Evolutionary conservation across 2,888 invertebrate species (phyloP).

Genomic region (Mesochorus sp.): DNA sequence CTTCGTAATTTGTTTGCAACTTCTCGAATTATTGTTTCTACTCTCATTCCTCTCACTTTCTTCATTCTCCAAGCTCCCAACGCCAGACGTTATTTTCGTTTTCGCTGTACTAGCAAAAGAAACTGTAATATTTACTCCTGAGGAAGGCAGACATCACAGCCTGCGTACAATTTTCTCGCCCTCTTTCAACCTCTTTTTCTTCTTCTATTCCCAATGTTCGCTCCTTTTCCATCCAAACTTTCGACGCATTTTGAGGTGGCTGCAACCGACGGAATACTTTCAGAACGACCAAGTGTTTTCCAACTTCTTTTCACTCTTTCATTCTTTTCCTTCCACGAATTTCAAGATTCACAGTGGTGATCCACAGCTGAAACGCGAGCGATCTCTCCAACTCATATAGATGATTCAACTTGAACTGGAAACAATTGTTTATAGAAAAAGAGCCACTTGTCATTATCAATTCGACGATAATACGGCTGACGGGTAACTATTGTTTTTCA

Average conservation of each 20-base stretch:
- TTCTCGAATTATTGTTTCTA: constrained; percentile 70
- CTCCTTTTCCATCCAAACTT: constrained; percentile 50
- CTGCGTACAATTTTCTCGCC: constrained; percentile 37
- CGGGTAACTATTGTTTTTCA: constrained; percentile 5
- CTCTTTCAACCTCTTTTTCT: not conserved
- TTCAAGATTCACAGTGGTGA: not conserved
- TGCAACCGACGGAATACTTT: constrained; percentile 55
- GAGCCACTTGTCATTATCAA: constrained; percentile 8
- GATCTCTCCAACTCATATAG: not conserved
- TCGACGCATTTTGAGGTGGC: constrained; percentile 52
- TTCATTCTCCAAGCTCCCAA: constrained; percentile 11
- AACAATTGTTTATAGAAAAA: not conserved
- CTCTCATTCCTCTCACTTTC: constrained; percentile 4
- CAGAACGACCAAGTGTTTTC: constrained; percentile 10
- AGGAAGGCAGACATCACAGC: constrained; percentile 51
- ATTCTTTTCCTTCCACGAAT: not conserved
- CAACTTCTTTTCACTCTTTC: not conserved
- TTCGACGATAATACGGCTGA: not conserved
- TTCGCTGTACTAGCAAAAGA: constrained; percentile 7
- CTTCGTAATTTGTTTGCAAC: constrained; percentile 73
- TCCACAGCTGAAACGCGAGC: constrained; percentile 5
- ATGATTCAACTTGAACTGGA: constrained; percentile 2
- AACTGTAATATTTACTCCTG: constrained; percentile 57
- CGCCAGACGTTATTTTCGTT: constrained; percentile 53
- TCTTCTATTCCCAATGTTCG: not conserved